Evolutionary conservation across 2,797 vertebrate genomes (phyloP).

Genomic region (Ptychadena robeensis): DNA sequence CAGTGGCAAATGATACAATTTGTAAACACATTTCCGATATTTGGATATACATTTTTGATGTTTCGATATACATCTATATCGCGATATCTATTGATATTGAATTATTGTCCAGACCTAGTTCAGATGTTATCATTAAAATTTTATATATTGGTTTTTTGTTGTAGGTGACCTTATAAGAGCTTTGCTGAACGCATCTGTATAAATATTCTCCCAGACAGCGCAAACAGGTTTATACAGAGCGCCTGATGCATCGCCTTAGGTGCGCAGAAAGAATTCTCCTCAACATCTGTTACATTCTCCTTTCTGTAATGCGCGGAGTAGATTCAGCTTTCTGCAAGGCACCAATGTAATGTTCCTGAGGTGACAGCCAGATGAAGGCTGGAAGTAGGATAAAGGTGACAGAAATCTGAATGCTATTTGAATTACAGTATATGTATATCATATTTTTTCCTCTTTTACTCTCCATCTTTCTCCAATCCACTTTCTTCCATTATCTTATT

Average conservation of each 20-base stretch:
- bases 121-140: too few species aligned
- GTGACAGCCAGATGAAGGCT: background rate
- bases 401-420: background rate
- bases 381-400: background rate
- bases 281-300: conserved; percentile 2
- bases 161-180: background rate
- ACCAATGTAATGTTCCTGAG: background rate
- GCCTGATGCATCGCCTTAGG: background rate
- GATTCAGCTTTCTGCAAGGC: background rate
- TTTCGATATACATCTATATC: too few species aligned
- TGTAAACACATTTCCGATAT: too few species aligned
- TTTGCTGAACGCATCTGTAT: background rate
- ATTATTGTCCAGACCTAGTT: too few species aligned
- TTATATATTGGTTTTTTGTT: background rate
- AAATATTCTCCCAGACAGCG: background rate
- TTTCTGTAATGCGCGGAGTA: background rate
- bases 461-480: background rate
- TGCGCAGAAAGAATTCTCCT: background rate
- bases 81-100: too few species aligned
- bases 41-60: too few species aligned
- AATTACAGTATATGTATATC: too few species aligned
- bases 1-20: too few species aligned
- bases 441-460: background rate
- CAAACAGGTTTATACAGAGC: background rate
- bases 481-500: too few species aligned